Conservation (phyloP, 1,140 invertebrate genomes). For the Patella vulgata region DNA sequence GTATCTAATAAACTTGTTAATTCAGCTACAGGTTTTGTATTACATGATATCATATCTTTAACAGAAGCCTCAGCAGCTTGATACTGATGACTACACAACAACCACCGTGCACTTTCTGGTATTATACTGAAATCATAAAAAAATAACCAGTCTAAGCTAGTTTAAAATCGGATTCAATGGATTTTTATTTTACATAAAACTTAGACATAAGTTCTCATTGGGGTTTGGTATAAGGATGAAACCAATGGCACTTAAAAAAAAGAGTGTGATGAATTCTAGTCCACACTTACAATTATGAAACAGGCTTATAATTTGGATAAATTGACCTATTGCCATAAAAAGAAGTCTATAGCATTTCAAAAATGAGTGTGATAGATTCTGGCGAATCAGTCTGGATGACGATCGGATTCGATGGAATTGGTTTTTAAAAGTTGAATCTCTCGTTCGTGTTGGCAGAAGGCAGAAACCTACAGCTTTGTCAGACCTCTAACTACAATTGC, state of each 20-base stretch:
- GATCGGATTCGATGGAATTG: too few species aligned
- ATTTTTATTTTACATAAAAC: not conserved
- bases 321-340: too few species aligned
- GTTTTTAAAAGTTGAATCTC: too few species aligned
- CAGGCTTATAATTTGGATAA: too few species aligned
- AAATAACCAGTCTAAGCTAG: too few species aligned
- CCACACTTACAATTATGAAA: too few species aligned
- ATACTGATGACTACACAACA: slow-evolving; percentile 50
- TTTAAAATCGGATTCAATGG: not conserved
- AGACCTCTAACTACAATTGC: too few species aligned
- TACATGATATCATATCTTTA: slow-evolving; percentile 52
- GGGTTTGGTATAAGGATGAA: not conserved
- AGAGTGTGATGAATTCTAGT: not conserved
- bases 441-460: too few species aligned
- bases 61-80: slow-evolving; percentile 41
- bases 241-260: not conserved
- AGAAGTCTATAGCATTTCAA: too few species aligned
- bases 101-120: slow-evolving; percentile 57
- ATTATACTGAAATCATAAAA: slow-evolving; percentile 41
- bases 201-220: not conserved
- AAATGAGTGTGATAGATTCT: too few species aligned
- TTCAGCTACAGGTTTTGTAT: slow-evolving; percentile 43
- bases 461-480: too few species aligned
- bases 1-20: slow-evolving; percentile 49
- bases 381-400: too few species aligned